Conservation (phyloP, 2,888 invertebrate genomes). For the Opisthograptis luteolata region DNA sequence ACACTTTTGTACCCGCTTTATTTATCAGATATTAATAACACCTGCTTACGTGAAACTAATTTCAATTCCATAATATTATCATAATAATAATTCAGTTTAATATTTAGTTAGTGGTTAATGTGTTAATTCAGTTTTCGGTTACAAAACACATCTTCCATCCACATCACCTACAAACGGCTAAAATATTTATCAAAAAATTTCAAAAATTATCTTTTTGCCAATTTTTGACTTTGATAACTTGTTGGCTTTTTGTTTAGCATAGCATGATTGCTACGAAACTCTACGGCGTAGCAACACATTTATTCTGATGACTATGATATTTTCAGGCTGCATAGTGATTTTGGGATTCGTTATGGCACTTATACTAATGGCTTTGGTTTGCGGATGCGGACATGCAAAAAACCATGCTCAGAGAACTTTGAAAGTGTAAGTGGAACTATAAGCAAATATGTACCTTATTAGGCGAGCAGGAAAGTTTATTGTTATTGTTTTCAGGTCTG, state of each 20-base stretch:
- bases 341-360: constrained; percentile 75
- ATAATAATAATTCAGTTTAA: no score
- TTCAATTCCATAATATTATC: no score
- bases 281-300: constrained; percentile 24
- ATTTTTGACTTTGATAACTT: not conserved
- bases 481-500: constrained; percentile 67
- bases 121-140: no score
- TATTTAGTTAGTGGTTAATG: no score
- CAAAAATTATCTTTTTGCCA: not conserved
- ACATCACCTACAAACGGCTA: no score
- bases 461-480: not conserved
- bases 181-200: constrained; percentile 3
- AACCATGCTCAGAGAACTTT: constrained; percentile 70
- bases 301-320: constrained; percentile 29
- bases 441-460: constrained; percentile 11
- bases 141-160: no score
- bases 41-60: no score
- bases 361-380: constrained; percentile 77
- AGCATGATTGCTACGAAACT: constrained; percentile 20
- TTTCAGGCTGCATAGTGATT: constrained; percentile 66
- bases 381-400: constrained; percentile 73
- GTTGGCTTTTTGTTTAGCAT: constrained; percentile 33
- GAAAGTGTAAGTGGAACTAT: constrained; percentile 65
- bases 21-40: no score
- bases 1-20: no score